phyloP scores from a whole-genome alignment of 2,797 vertebrate species.

The Varecia variegata region DNA sequence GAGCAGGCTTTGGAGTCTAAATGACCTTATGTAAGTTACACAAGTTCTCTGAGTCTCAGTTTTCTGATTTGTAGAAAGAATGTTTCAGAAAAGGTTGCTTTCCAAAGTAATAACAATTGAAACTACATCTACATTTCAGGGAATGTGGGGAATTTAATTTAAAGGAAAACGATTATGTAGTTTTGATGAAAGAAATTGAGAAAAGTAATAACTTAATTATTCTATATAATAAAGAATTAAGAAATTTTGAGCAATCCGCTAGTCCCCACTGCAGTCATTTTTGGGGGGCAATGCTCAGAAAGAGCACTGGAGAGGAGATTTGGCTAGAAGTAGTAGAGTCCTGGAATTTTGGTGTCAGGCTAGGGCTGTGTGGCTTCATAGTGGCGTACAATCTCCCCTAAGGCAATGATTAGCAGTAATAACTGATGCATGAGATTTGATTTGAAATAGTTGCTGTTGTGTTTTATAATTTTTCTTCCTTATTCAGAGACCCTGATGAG shows the following conservation, averaged over 20 bases:
- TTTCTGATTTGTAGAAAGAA: neutral
- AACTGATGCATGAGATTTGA: neutral
- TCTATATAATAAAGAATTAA: neutral
- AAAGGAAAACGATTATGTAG: neutral
- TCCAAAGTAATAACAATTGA: neutral
- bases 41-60: neutral
- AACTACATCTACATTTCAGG: neutral
- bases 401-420: neutral
- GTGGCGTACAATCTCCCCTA: neutral
- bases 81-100: neutral
- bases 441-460: neutral
- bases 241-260: neutral
- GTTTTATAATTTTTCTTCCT: neutral
- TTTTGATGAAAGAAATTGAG: neutral
- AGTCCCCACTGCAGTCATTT: neutral
- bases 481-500: neutral
- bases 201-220: neutral
- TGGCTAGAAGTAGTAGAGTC: neutral
- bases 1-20: neutral
- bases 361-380: neutral
- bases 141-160: neutral
- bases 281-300: neutral
- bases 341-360: neutral
- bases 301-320: neutral
- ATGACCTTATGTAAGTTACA: neutral